Evolutionary conservation across 2,888 invertebrate genomes (phyloP).

Genomic region (Gastrophysa polygoni): DNA sequence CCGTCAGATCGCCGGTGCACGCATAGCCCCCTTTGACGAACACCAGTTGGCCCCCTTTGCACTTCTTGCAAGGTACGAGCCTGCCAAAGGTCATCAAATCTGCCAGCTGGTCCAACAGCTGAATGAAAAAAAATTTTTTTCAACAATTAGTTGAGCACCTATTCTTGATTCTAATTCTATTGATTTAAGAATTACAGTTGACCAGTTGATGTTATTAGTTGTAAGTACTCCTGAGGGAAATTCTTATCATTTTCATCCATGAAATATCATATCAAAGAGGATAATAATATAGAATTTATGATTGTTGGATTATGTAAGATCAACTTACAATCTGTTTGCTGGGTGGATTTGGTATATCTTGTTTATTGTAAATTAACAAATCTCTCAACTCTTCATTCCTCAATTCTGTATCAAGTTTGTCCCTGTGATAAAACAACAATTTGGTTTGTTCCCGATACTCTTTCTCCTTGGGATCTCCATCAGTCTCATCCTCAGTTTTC

Average conservation of each 20-base stretch:
- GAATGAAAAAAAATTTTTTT: slow-evolving; percentile 41
- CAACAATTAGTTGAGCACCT: no score
- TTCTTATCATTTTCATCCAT: no score
- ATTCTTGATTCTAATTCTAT: no score
- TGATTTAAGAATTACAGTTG: no score
- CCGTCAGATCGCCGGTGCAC: slow-evolving; percentile 76
- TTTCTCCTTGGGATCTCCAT: slow-evolving; percentile 63
- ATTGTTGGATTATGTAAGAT: no score
- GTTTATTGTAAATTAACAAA: slow-evolving; percentile 75
- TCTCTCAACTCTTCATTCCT: slow-evolving; percentile 66
- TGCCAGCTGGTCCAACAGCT: slow-evolving; percentile 78
- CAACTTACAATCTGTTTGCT: slow-evolving; percentile 72
- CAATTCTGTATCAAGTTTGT: slow-evolving; percentile 64
- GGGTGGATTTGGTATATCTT: slow-evolving; percentile 63
- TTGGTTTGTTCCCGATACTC: slow-evolving; percentile 76
- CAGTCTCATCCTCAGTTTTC: slow-evolving; percentile 66
- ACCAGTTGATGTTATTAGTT: no score
- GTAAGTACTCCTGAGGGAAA: no score
- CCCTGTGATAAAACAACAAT: slow-evolving; percentile 69
- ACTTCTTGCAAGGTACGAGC: slow-evolving; percentile 77
- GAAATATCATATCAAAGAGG: no score
- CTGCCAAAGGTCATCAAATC: slow-evolving; percentile 92
- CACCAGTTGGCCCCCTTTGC: slow-evolving; percentile 74
- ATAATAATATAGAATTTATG: no score
- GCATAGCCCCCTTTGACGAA: slow-evolving; percentile 78